Base-by-base conservation (phyloP, 2,797 vertebrate species). In the Coranthus polyacanthus region DNA sequence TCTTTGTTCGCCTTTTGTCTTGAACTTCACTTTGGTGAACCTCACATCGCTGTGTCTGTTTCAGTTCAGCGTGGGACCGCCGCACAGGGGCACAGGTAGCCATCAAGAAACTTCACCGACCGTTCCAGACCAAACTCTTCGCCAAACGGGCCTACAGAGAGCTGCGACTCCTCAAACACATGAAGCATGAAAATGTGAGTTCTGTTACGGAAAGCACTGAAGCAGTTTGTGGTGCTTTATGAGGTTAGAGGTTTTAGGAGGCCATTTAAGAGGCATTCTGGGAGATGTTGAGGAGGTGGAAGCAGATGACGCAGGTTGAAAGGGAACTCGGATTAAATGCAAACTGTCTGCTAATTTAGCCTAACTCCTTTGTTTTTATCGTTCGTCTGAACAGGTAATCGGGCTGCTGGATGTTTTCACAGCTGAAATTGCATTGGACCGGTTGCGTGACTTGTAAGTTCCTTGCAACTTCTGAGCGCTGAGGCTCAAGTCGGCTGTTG, bases 51-150 rank as follows among this genome's bases (percentile, higher is more conserved):
- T 62, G 3, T 38, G 0, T 41, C 2, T 59, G n/a, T 75, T 70
- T 16, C 88, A 98, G 97, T 87, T 97, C 96, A 32, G 95, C 97
- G 0, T 71, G 95, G 75, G 96, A 98, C 88, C 93, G 94, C 15
- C 91, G 93, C 53, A 82, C 86, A 0, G 92, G 93, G 7, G 64
- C 79, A 24, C 94, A 93, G 81, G 96, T 98, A 60, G 97, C 97
- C 78, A 97, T 98, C 84, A 98, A 98, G 93, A 98, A 98, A 56
- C 81, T 98, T 11, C 96, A 97, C 75, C 94, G 97, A n/a, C 96
- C 96, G 0, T 98, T 98, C 84, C 96, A 97, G 85, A 97, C 97
- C 0, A 95, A 96, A 26, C 95, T 98, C 12, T 97, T 96, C 22
- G 96, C 96, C 83, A 98, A 98, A 62, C 80, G 97, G 54, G 96